phyloP scores from a whole-genome alignment of 2,113 vertebrate genomes.

The Canis aureus region DNA sequence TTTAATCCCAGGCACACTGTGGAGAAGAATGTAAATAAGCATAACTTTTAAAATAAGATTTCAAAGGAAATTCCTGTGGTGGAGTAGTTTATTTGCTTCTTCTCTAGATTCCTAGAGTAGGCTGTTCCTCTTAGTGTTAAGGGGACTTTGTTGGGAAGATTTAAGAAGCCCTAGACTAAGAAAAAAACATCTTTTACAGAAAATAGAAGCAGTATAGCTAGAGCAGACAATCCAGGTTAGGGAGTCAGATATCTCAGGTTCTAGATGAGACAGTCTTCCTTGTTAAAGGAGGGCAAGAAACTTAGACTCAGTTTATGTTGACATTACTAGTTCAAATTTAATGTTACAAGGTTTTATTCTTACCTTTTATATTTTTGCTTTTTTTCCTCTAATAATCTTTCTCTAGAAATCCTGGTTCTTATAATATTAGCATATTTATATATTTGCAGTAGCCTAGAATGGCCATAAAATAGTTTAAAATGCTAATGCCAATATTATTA shows the following conservation, averaged over 20 bases:
- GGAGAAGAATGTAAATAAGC: conserved; percentile 5
- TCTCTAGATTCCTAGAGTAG: not conserved
- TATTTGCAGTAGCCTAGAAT: not conserved
- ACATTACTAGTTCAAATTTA: not conserved
- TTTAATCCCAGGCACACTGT: not conserved
- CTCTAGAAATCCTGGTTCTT: conserved; percentile 13
- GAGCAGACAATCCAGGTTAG: not conserved
- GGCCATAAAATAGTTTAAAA: not conserved
- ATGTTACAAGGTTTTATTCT: not conserved
- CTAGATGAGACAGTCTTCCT: not conserved
- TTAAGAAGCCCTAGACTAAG: not conserved
- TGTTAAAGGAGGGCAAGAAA: conserved; percentile 29
- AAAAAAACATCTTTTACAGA: not conserved
- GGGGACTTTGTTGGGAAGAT: not conserved
- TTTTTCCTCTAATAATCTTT: not conserved
- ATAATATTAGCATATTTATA: not conserved
- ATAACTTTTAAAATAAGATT: not conserved
- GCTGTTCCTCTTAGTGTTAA: not conserved
- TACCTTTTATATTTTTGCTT: not conserved
- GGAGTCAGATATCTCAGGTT: not conserved
- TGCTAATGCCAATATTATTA: conserved; percentile 9
- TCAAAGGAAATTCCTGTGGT: not conserved
- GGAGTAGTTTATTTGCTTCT: conserved; percentile 7
- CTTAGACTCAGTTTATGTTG: not conserved
- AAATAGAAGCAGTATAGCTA: not conserved